Base-by-base conservation (phyloP, 1,140 invertebrate genomes). In the Cyphomyrmex costatus region DNA sequence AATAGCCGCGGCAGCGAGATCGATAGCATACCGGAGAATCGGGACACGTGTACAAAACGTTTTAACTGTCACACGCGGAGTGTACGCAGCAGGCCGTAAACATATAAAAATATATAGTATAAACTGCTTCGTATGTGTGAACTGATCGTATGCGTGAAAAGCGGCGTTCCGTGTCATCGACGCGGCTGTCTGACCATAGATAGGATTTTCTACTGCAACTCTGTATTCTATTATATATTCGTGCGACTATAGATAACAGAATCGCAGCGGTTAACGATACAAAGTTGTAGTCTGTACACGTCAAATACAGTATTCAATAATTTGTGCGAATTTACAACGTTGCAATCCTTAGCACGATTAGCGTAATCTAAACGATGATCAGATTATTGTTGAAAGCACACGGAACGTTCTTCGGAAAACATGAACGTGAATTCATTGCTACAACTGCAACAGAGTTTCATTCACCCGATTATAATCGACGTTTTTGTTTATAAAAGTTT, bases 11-110 rank as follows among this genome's bases (percentile, higher is more conserved):
- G 42, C 51, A 21, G 19, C n/a, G 12, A 76, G 78, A 88, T 88
- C 87, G 86, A 88, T 88, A 87, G 36, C 42, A 14, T 61, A 51
- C 63, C 19, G 63, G 68, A 84, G 78, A 88, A 88, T 71, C 87
- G 46, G 78, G 78, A 61, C 87, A 56, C 53, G 33, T 60, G 60
- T 53, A 68, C 46, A 53, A 73, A 87, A 80, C 78, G 68, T 68
- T 88, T 88, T 36, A 87, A 73, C 65, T 74, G 71, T 87, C 80
- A 66, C 78, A 56, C 79, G 60, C 61, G 36, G 71, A n/a, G 49
- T 60, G 73, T 80, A 74, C 33, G 60, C 21, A 33, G 16, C 33
- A 51, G 53, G 30, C 24, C 14, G 74, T 80, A 61, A 70, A 71
- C 63, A 58, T 36, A 61, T 68, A 83, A 60, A 60, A 46, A 80